These are phyloP conservation scores for Microtus montanus DNA, from an alignment of 2,113 vertebrate genomes.

Conservation along the genomic window DNA sequence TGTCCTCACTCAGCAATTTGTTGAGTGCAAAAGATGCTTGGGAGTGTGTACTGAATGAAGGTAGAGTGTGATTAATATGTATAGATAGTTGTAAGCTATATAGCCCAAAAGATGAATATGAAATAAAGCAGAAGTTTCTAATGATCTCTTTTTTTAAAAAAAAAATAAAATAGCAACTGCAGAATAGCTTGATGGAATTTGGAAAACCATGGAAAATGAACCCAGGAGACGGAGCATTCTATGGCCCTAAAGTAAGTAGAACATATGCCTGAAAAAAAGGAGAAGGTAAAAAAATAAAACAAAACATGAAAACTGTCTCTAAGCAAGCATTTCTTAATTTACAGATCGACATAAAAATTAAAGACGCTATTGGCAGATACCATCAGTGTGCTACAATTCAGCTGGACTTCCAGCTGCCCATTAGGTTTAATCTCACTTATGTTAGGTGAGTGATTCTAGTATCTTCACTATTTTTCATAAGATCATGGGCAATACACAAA, in stretches of 20 bases:
- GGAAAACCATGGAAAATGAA: constrained; percentile 94
- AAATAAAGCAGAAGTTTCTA: not conserved
- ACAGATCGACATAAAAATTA: constrained; percentile 97
- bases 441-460: constrained; percentile 90
- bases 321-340: constrained; percentile 63
- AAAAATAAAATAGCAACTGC: constrained; percentile 90
- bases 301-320: not conserved
- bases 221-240: constrained; percentile 96
- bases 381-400: constrained; percentile 98
- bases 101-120: not conserved
- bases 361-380: constrained; percentile 95
- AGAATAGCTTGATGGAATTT: constrained; percentile 93
- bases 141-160: not conserved
- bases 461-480: not conserved
- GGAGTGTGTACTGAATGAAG: not conserved
- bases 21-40: not conserved
- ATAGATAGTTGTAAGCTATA: not conserved
- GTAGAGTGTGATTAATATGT: not conserved
- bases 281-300: not conserved
- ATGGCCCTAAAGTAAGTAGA: constrained; percentile 94
- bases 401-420: constrained; percentile 96
- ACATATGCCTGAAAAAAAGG: not conserved
- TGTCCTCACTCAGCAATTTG: not conserved
- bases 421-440: constrained; percentile 94
- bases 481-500: not conserved